Conservation (phyloP, 2,888 invertebrate species). For the Phalera bucephala region DNA sequence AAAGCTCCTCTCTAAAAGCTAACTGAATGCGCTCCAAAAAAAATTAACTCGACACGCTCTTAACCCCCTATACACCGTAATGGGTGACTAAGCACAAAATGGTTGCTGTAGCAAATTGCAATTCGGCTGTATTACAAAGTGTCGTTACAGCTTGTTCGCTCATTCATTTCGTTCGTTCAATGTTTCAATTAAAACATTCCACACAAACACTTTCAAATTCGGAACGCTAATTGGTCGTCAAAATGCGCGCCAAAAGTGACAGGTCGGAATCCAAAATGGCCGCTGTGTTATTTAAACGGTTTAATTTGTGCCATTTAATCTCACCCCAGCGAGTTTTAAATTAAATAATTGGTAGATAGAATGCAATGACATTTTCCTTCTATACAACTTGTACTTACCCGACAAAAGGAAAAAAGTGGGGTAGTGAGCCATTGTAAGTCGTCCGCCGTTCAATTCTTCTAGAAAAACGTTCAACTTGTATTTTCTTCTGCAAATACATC, state of each 20-base stretch:
- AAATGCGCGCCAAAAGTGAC: conserved; percentile 58
- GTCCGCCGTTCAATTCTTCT: conserved; percentile 9
- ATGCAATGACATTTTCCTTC: conserved; percentile 38
- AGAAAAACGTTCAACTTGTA: conserved; percentile 1
- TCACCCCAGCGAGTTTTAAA: conserved; percentile 42
- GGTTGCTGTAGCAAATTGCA: conserved; percentile 41
- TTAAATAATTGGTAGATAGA: conserved; percentile 46
- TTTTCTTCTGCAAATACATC: conserved; percentile 13
- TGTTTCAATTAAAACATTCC: conserved; percentile 38
- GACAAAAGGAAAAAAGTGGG: conserved; percentile 18
- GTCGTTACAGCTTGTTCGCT: conserved; percentile 43
- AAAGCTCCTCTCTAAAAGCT: no score
- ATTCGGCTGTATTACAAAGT: conserved; percentile 36
- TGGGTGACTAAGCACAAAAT: conserved; percentile 57
- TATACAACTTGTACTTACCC: conserved; percentile 4
- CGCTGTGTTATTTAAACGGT: conserved; percentile 46
- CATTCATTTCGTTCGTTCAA: conserved; percentile 27
- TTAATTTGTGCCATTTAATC: conserved; percentile 51
- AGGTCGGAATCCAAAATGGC: conserved; percentile 58
- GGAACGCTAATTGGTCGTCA: conserved; percentile 52
- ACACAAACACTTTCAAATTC: conserved; percentile 42
- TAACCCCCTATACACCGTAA: conserved; percentile 36
- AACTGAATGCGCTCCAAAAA: conserved; percentile 1
- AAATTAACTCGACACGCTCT: neutral
- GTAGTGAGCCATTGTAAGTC: conserved; percentile 10